Base-by-base conservation (phyloP, 2,797 vertebrate genomes). In the Silurus aristotelis region DNA sequence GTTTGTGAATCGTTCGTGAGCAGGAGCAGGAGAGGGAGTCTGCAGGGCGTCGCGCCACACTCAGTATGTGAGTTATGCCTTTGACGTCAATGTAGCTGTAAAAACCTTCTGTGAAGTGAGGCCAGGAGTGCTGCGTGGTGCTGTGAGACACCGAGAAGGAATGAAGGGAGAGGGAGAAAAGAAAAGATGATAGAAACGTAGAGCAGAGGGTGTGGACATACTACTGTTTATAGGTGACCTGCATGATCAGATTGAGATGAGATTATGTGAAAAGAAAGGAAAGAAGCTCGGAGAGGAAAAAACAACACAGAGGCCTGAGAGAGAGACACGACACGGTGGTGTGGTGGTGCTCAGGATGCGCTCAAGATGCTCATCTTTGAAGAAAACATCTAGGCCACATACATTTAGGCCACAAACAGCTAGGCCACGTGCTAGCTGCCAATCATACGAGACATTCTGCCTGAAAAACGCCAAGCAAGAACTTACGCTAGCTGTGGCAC, bases 41-140 rank as follows among this genome's bases (percentile, higher is more conserved):
- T 97, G 2, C 96, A 95, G 96, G 95, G 96, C 93, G 90, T 95
- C 10, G 95, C 96, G 93, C 96, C 95, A 96, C 96, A 96, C 94
- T 97, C 97, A 98, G 95, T 97, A 99, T 99, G 97, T 96, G 96
- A 99, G 97, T 98, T 98, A 99, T 99, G 97, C 96, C 94, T 98
- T 99, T 99, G 98, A 99, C 97, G 98, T 99, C 98, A 99, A 97
- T 96, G 96, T 93, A 96, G 96, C 96, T 96, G 97, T 99, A 97
- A 98, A 98, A 95, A 91, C 84, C 89, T 96, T 95, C 96, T 96
- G 91, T 90, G 38, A 84, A 80, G 89, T 87, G 87, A 88, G 96
- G 97, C 97, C 97, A 98, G 95, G 93, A 90, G 85, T 93, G 92
- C 95, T 96, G 96, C 94, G 90, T 92, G 91, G 92, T 92, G 93